Conservation (phyloP, 2,113 vertebrate species). For the Ancistrus triradiatus region DNA sequence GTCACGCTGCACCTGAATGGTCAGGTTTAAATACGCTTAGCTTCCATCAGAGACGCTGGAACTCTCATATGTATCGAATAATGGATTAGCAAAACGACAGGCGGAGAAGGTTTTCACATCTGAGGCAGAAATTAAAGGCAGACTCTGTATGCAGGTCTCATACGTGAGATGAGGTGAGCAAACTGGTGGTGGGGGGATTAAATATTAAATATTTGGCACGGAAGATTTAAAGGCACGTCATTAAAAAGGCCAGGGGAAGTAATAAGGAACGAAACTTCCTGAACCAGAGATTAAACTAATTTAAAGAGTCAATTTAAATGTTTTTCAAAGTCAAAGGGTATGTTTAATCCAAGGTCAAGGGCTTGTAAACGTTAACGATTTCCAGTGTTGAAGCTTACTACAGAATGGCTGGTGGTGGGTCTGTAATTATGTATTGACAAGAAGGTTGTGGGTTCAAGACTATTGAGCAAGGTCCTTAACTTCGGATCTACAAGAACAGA, state of each 20-base stretch:
- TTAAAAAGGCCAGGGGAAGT: neutral
- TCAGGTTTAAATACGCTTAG: constrained; percentile 16
- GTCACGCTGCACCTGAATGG: neutral
- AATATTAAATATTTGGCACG: neutral
- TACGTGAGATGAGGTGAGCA: neutral
- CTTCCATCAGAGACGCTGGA: constrained; percentile 1
- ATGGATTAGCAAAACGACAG: neutral
- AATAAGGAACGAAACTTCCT: constrained; percentile 7
- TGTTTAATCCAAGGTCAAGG: no score
- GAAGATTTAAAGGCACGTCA: constrained; percentile 3
- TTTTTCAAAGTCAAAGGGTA: no score
- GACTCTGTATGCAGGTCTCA: constrained; percentile 14
- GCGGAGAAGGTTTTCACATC: neutral
- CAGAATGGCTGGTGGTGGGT: no score
- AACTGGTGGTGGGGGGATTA: neutral
- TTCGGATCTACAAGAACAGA: no score
- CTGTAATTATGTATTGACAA: no score
- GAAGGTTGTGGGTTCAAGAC: no score
- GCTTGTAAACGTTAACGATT: no score
- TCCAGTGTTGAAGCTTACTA: no score
- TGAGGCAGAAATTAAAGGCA: neutral
- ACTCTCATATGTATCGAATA: neutral
- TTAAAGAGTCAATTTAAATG: no score
- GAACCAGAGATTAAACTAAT: neutral
- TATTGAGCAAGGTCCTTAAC: no score